A percentile compares a stretch with the other conserved stretches of the same genome.
phyloP scores from a whole-genome alignment of 2,888 invertebrate genomes.

The Bhutanitis thaidina region DNA sequence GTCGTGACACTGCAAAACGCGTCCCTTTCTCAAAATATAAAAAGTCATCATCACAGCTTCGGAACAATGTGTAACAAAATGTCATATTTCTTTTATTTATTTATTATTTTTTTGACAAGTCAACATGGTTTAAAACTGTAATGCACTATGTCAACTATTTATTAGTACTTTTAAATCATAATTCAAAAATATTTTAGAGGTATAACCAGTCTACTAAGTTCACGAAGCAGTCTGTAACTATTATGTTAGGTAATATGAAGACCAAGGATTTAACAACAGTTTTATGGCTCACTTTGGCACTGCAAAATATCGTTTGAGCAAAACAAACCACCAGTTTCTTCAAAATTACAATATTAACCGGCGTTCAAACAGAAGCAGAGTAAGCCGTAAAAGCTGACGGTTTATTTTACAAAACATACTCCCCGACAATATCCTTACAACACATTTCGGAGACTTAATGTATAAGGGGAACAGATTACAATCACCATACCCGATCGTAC shows the following conservation, averaged over 20 bases:
- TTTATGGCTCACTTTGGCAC: constrained; percentile 78
- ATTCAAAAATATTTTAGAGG: constrained; percentile 66
- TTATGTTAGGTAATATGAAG: constrained; percentile 69
- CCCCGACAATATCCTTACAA: constrained; percentile 31
- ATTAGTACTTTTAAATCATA: constrained; percentile 32
- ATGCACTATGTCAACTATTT: constrained; percentile 58
- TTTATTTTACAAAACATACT: constrained; percentile 38
- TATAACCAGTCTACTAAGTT: constrained; percentile 75
- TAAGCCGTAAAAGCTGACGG: constrained; percentile 72
- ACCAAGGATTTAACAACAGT: constrained; percentile 63
- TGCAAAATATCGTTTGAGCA: constrained; percentile 70
- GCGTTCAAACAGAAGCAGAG: constrained; percentile 61
- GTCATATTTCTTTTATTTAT: constrained; percentile 34
- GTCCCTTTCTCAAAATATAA: constrained; percentile 24
- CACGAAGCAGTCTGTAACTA: constrained; percentile 72
- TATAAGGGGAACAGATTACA: neutral
- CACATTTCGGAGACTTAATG: constrained; percentile 21
- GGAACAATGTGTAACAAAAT: constrained; percentile 43
- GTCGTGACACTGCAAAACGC: constrained; percentile 10
- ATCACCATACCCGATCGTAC: neutral
- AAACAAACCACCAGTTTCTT: constrained; percentile 52
- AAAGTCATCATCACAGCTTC: constrained; percentile 47
- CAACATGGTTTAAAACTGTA: constrained; percentile 54
- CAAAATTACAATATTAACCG: neutral
- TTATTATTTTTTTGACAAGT: constrained; percentile 37